Evolutionary conservation across 2,888 invertebrate genomes (phyloP), one percentile per base, ranked within the genome.

Genomic region (Eustalomyia histrio): DNA sequence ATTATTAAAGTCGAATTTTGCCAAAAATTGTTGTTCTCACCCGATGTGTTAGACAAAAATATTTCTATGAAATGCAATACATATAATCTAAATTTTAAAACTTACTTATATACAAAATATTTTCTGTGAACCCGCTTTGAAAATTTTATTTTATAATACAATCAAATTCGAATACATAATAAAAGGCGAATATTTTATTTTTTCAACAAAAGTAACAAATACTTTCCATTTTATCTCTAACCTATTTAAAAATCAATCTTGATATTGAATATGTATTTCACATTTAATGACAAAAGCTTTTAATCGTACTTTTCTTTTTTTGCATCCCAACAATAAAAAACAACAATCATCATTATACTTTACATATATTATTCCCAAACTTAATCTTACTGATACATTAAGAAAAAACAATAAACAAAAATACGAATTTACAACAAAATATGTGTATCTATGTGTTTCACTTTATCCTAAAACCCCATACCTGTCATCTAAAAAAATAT

Each of bases 261-360:
- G 24, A 24, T n/a, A 33, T 16, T 58, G 57, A 29, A 29, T 14
- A 55, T 18, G 21, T 39, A 39, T 47, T 47, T n/a, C n/a, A n/a
- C 43, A n/a, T 47, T n/a, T 47, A n/a, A 14, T 47, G 43, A n/a
- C 43, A 47, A 47, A 47, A 47, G 16, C n/a, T 47, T 47, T 47
- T 47, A 47, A 47, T 47, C 43, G 43, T n/a, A n/a, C 43, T 35
- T 39, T 12, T 29, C 1, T 29, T 29, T 29, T 29, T 29, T 14
- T 47, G 53, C 12, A 39, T 39, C 21, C n/a, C 9, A 21, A 67
- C 65, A 67, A 63, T 50, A 63, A 16, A 50, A 8, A n/a, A 50
- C 52, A 50, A 52, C n/a, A 50, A 43, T 18, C 12, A 58, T 33
- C 24, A 63, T 14, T 33, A 7, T 50, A 39, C 53, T 53, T 55